Percentiles rank a stretch among this genome's conserved stretches.
These are phyloP conservation scores for Drosophila neutralis DNA, from an alignment of 2,888 invertebrate genomes.

Conservation along the genomic window DNA sequence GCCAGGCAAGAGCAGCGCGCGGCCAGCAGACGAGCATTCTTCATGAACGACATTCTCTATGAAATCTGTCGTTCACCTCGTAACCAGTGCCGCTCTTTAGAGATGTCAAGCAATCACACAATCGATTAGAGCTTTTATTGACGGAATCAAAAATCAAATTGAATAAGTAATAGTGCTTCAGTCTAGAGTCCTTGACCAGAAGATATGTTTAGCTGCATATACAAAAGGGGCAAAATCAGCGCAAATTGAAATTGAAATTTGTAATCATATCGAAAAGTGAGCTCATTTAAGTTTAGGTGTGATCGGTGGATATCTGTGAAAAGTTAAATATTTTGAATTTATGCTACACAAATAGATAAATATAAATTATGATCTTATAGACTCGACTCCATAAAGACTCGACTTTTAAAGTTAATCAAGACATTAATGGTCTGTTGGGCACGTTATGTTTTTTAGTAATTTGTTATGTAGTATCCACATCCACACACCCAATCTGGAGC, in stretches of 20 bases:
- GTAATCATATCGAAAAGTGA: neutral
- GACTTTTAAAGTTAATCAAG: neutral
- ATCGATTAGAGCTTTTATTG: neutral
- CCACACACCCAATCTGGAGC: neutral
- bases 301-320: neutral
- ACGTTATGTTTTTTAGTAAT: slow-evolving; percentile 40
- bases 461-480: slow-evolving; percentile 37
- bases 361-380: too few species aligned
- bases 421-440: neutral
- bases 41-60: slow-evolving; percentile 86
- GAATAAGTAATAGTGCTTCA: too few species aligned
- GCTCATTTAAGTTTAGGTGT: neutral
- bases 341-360: neutral
- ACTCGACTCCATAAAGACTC: too few species aligned
- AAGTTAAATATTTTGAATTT: neutral
- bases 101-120: slow-evolving; percentile 22
- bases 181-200: too few species aligned
- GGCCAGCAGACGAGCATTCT: slow-evolving; percentile 84
- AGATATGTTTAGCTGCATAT: neutral
- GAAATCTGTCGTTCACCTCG: slow-evolving; percentile 46
- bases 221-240: neutral
- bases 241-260: neutral
- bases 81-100: slow-evolving; percentile 50
- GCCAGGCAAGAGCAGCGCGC: slow-evolving; percentile 80
- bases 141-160: too few species aligned